Base-by-base conservation (phyloP, 2,888 invertebrate genomes). In the Pasiphila rectangulata region DNA sequence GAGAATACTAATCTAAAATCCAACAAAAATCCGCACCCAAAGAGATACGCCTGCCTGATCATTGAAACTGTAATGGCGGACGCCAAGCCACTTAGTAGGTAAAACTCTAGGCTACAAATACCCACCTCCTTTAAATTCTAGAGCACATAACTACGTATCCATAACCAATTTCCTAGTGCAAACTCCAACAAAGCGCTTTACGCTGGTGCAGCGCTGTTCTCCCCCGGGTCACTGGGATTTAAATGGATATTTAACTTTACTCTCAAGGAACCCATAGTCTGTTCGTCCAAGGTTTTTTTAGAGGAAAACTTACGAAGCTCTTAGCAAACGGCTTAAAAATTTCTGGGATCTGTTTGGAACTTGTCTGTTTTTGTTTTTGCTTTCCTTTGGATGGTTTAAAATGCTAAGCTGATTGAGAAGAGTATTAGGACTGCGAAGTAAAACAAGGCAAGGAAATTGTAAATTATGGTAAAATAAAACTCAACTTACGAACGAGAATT, bases 231-330 rank as follows among this genome's bases (percentile, higher is more conserved):
- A 75, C 79, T 81, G 83, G 83, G 83, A 86, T 86, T 85, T 87
- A 87, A 87, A 87, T 85, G 84, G 86, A 86, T 87, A 87, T 85
- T 86, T 84, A 87, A 87, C 83, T 85, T 86, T 77, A 82, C 81
- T 84, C 84, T 85, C 82, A 75, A 77, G 79, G 73, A 82, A 80
- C 80, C 81, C 69, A 77, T 79, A 84, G 83, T 85, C 85, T 83
- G 81, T 83, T 69, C 69, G 72, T 77, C 73, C 67, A 50, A 62
- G 61, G 69, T 70, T 64, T 69, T 75, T 76, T 78, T 78, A 75
- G 51, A 64, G 61, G 64, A 72, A 75, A 80, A 83, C 79, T 85
- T 71, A 71, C 61, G 66, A 73, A 79, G 76, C 82, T 83, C 75
- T 79, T 78, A 82, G 82, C 83, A 77, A 81, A 80, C 79, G 75